Percentiles rank a stretch among this genome's conserved stretches.
phyloP scores from a whole-genome alignment of 2,888 invertebrate species.

The Athripsodes cinereus region DNA sequence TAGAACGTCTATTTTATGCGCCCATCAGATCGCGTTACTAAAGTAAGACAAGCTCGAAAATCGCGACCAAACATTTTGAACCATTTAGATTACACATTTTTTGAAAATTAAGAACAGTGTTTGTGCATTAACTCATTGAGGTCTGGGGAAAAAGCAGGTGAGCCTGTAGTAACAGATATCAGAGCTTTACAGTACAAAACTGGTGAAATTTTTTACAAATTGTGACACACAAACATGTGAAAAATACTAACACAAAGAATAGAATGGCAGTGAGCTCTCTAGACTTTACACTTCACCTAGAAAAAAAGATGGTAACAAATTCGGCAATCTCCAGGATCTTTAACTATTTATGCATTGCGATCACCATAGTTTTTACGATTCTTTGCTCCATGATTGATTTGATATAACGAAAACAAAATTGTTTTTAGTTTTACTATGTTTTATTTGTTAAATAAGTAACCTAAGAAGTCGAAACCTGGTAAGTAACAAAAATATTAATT shows the following conservation, averaged over 20 bases:
- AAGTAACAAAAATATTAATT: not conserved
- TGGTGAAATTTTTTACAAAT: not conserved
- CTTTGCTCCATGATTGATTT: not conserved
- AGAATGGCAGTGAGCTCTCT: not conserved
- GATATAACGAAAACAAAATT: not conserved
- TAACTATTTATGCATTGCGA: not conserved
- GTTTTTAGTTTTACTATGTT: no score
- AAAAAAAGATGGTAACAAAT: not conserved
- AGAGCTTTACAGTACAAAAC: not conserved
- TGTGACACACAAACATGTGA: not conserved
- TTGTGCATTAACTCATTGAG: not conserved
- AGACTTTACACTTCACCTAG: not conserved
- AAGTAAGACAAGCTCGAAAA: not conserved
- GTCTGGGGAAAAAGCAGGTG: not conserved
- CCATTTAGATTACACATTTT: not conserved
- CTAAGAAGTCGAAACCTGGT: no score
- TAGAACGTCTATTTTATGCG: not conserved
- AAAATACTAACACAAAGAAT: not conserved
- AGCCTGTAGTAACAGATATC: not conserved
- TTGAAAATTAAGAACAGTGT: not conserved
- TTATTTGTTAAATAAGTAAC: not conserved
- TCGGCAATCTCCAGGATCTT: not conserved
- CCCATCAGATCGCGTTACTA: not conserved
- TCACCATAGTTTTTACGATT: not conserved
- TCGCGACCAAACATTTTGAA: not conserved